phyloP scores from a whole-genome alignment of 2,113 vertebrate genomes.

The Boleophthalmus pectinirostris region DNA sequence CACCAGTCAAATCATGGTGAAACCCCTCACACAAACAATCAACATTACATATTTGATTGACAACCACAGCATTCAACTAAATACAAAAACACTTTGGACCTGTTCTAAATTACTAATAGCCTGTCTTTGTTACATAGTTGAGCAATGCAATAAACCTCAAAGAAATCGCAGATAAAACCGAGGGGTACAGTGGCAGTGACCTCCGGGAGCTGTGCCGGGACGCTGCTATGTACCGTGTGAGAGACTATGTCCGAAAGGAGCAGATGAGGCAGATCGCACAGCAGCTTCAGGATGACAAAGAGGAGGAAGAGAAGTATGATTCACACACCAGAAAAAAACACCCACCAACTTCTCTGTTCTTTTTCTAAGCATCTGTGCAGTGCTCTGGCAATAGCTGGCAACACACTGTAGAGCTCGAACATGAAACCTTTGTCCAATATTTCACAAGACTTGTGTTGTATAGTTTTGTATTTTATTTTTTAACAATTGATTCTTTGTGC shows the following conservation, averaged over 20 bases:
- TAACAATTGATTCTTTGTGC: background rate
- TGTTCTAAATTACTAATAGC: background rate
- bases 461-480: background rate
- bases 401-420: conserved; percentile 5
- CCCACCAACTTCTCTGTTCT: conserved; percentile 23
- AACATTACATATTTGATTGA: conserved; percentile 11
- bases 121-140: conserved; percentile 62
- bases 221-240: conserved; percentile 77
- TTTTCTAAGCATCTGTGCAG: conserved; percentile 3
- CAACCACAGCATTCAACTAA: background rate
- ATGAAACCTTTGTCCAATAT: background rate
- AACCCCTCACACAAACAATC: conserved; percentile 7
- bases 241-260: conserved; percentile 80
- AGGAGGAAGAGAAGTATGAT: conserved; percentile 72
- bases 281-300: conserved; percentile 67
- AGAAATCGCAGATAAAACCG: conserved; percentile 77
- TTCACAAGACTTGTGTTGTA: conserved; percentile 3
- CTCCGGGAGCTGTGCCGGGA: conserved; percentile 80
- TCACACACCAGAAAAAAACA: conserved; percentile 18
- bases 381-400: conserved; percentile 3
- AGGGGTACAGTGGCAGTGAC: conserved; percentile 79
- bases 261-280: conserved; percentile 80
- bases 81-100: background rate
- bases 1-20: conserved; percentile 11
- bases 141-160: conserved; percentile 78